Base-by-base conservation (phyloP, 2,113 vertebrate species). In the Toxostoma redivivum region DNA sequence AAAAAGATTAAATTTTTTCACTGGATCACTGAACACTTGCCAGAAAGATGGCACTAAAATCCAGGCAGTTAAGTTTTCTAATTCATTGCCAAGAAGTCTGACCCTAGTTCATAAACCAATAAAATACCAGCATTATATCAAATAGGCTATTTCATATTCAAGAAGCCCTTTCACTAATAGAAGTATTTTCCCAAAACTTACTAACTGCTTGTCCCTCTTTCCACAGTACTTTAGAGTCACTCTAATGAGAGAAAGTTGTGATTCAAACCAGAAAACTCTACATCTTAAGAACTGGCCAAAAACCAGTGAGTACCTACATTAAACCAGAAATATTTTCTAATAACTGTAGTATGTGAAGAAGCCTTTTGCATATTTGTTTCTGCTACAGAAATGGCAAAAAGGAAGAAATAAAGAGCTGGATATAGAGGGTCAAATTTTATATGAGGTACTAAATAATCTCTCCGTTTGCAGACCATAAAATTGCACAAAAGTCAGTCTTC, bases 1-100 rank as follows among this genome's bases (percentile, higher is more conserved):
- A 95, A 93, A 88, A 81, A 76, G 64, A 96, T 86, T 86, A 71
- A 66, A 21, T 90, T 82, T 95, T 96, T 96, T 93, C 85, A 88
- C 62, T 92, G 96, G 90, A 92, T 94, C 95, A 93, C 65, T 84
- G 92, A 94, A 64, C 6, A 0, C 48, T 56, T 86, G 76, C 72
- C 76, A 71, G 92, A 86, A 90, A 86, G 76, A 94, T 40, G 5
- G 5, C 79, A 92, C 51, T 96, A 94, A 95, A 96, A 92, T 78
- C 64, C 37, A 67, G 80, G 67, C 92, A 90, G 65, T 94, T 94
- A 90, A 83, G 16, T 92, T 94, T 88, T 71, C 60, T 88, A 81
- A 96, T 93, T 86, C 85, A 96, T 48, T 74, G 67, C 35, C 61
- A 60, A 5, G 13, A 81, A 67, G 35, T 74, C 65, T 88, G 82